Evolutionary conservation across 2,797 vertebrate genomes (phyloP).

Genomic region (Gephyroberyx darwinii): DNA sequence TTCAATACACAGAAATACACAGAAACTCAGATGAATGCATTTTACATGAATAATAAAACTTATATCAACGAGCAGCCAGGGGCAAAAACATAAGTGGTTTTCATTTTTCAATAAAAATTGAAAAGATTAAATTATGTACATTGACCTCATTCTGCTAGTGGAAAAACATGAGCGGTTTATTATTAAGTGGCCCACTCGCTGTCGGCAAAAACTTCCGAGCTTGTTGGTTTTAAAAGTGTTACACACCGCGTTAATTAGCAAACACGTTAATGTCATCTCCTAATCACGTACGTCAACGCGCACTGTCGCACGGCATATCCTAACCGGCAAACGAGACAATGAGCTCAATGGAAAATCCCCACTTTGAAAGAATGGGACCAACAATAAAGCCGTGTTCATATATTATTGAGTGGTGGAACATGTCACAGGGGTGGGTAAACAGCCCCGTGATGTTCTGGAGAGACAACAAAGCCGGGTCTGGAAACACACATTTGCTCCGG

Average conservation of each 20-base stretch:
- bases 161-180: slow-evolving; percentile 5
- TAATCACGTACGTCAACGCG: slow-evolving; percentile 4
- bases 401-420: slow-evolving; percentile 78
- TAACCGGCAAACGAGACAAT: slow-evolving; percentile 47
- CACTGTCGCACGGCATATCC: slow-evolving; percentile 18
- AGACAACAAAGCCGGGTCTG: slow-evolving; percentile 77
- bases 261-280: background rate
- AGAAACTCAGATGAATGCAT: background rate
- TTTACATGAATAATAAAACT: slow-evolving; percentile 4
- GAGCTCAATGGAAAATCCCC: slow-evolving; percentile 62
- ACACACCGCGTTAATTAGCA: background rate
- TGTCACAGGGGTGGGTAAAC: slow-evolving; percentile 76
- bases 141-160: background rate
- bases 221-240: slow-evolving; percentile 11
- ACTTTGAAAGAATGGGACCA: slow-evolving; percentile 60
- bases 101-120: background rate
- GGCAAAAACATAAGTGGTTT: slow-evolving; percentile 6
- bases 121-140: background rate
- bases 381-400: slow-evolving; percentile 76
- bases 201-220: background rate
- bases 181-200: background rate
- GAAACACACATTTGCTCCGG: slow-evolving; percentile 62
- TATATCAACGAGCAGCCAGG: background rate
- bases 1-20: background rate
- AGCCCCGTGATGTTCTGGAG: slow-evolving; percentile 71